phyloP scores from a whole-genome alignment of 2,797 vertebrate genomes.

The Pipistrellus pipistrellus region DNA sequence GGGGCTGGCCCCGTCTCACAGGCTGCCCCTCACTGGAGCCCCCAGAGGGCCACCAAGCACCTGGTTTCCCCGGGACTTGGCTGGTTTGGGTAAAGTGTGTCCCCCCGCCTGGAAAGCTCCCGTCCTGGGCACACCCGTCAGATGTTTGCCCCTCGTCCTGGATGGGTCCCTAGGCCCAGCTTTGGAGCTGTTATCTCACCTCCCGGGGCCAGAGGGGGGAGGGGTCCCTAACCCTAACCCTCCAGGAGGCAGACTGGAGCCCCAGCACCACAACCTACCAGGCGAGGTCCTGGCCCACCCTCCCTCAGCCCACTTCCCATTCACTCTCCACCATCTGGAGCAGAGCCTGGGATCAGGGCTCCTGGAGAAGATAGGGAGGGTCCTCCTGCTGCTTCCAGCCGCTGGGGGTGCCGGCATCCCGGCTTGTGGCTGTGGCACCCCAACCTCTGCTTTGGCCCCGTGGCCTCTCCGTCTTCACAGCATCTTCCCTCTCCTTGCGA shows the following conservation, averaged over 20 bases:
- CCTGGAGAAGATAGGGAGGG: background rate
- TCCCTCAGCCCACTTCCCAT: background rate
- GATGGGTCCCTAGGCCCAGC: background rate
- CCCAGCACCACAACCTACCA: background rate
- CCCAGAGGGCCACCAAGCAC: background rate
- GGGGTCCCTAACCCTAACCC: background rate
- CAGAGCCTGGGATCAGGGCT: background rate
- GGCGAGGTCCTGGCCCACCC: background rate
- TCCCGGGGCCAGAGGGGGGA: background rate
- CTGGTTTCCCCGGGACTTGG: background rate
- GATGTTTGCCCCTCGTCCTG: background rate
- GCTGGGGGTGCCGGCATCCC: background rate
- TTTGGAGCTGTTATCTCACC: background rate
- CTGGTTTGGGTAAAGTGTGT: background rate
- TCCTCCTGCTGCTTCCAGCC: background rate
- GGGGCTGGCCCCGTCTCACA: background rate
- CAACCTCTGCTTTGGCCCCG: background rate
- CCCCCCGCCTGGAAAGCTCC: background rate
- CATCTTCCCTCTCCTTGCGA: background rate
- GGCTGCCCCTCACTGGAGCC: background rate
- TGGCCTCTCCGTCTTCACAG: background rate
- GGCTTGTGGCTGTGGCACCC: background rate
- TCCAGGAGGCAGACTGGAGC: background rate
- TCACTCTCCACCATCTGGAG: background rate
- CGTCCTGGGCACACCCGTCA: background rate